phyloP scores from a whole-genome alignment of 1,140 invertebrate genomes.

The Anadara kagoshimensis region DNA sequence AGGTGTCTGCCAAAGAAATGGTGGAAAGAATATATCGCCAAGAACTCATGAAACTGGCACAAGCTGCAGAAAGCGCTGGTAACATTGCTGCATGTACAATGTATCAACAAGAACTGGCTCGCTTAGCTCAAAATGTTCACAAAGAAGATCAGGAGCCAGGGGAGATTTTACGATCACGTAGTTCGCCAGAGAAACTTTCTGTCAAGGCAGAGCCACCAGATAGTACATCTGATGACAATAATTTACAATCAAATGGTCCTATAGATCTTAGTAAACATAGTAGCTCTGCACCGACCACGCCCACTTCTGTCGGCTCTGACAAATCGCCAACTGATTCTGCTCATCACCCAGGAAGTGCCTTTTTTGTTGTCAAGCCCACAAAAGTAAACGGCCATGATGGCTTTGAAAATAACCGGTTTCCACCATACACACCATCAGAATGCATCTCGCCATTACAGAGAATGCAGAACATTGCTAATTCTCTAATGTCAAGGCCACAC shows the following conservation, averaged over 20 bases:
- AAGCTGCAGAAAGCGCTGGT: slow-evolving; percentile 80
- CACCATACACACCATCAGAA: slow-evolving; percentile 37
- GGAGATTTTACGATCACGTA: slow-evolving; percentile 36
- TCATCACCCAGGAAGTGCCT: slow-evolving; percentile 87
- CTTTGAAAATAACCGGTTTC: slow-evolving; percentile 28
- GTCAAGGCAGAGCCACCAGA: slow-evolving; percentile 64
- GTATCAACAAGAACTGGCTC: slow-evolving; percentile 69
- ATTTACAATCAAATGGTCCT: slow-evolving; percentile 54
- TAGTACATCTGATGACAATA: slow-evolving; percentile 53
- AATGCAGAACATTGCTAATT: slow-evolving; percentile 98
- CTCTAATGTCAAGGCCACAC: slow-evolving; percentile 84
- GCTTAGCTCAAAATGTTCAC: slow-evolving; percentile 56
- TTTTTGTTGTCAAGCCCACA: slow-evolving; percentile 84
- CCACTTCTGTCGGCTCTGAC: slow-evolving; percentile 56
- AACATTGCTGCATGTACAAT: slow-evolving; percentile 84
- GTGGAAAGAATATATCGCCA: slow-evolving; percentile 97
- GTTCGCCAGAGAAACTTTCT: slow-evolving; percentile 39
- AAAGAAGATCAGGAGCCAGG: slow-evolving; percentile 47
- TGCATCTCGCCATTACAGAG: slow-evolving; percentile 88
- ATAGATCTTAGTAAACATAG: slow-evolving; percentile 65
- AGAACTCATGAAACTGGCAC: slow-evolving; percentile 89
- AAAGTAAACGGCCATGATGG: slow-evolving; percentile 69
- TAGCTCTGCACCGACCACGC: slow-evolving; percentile 55
- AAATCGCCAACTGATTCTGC: slow-evolving; percentile 47
- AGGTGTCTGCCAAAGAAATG: slow-evolving; percentile 87